These are phyloP conservation scores for Drosophila subpulchrella DNA, from an alignment of 1,140 invertebrate species.

Conservation along the genomic window DNA sequence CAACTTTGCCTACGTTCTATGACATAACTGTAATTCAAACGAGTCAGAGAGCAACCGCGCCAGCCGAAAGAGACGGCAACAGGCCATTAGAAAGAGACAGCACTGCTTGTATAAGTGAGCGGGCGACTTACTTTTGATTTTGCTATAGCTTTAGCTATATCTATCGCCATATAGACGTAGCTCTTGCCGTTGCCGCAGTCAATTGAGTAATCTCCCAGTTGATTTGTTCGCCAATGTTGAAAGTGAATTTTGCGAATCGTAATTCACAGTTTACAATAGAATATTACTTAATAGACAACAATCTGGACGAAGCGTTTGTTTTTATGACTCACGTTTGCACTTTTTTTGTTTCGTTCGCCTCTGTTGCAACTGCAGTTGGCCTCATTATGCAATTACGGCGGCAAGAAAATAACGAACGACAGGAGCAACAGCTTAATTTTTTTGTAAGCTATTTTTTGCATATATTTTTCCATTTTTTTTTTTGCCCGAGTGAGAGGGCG, in stretches of 20 bases:
- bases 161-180: not conserved
- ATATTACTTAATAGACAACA: slow-evolving; percentile 78
- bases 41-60: slow-evolving; percentile 58
- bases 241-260: slow-evolving; percentile 75
- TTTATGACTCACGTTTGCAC: slow-evolving; percentile 55
- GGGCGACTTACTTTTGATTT: slow-evolving; percentile 74
- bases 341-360: slow-evolving; percentile 6
- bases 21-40: slow-evolving; percentile 82
- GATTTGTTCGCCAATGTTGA: slow-evolving; percentile 71
- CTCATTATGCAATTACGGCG: slow-evolving; percentile 72
- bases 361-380: slow-evolving; percentile 40
- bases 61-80: slow-evolving; percentile 32
- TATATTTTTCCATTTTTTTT: slow-evolving; percentile 14
- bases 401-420: slow-evolving; percentile 38
- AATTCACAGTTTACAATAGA: slow-evolving; percentile 77
- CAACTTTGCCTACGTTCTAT: slow-evolving; percentile 74
- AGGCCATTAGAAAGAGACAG: slow-evolving; percentile 29
- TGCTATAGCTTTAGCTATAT: slow-evolving; percentile 24
- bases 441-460: not conserved
- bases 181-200: slow-evolving; percentile 39
- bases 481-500: slow-evolving; percentile 7
- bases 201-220: slow-evolving; percentile 72
- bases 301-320: slow-evolving; percentile 27
- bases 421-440: slow-evolving; percentile 6
- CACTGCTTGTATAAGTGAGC: slow-evolving; percentile 53